Evolutionary conservation across 1,140 invertebrate species (phyloP).

Genomic region (Tetramorium alpestre): DNA sequence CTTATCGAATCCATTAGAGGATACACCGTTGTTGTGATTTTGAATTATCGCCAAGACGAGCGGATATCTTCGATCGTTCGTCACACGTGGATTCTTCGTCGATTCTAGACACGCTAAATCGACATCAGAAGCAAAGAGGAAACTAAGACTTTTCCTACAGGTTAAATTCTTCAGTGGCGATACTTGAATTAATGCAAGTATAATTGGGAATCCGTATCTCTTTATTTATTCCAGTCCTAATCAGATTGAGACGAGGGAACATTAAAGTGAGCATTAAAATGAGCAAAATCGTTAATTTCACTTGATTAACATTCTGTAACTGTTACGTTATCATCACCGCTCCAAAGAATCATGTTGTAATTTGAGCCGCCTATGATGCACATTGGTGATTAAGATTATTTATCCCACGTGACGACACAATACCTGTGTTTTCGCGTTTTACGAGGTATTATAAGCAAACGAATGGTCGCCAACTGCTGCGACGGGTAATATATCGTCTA

Average conservation of each 20-base stretch:
- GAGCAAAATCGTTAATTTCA: not conserved
- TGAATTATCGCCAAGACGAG: constrained; percentile 62
- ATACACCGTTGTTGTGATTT: constrained; percentile 67
- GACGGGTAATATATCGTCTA: constrained; percentile 36
- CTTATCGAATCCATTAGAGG: constrained; percentile 79
- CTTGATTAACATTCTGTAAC: not conserved
- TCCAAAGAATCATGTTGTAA: not conserved
- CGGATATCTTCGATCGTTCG: constrained; percentile 67
- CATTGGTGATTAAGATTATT: constrained; percentile 1
- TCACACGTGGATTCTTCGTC: constrained; percentile 48
- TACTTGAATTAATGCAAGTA: not conserved
- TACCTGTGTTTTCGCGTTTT: constrained; percentile 27
- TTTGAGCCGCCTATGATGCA: not conserved
- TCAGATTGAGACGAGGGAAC: not conserved
- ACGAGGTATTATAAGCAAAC: constrained; percentile 30
- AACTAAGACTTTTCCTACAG: not conserved
- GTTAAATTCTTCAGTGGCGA: not conserved
- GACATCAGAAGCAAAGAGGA: constrained; percentile 27
- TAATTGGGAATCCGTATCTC: not conserved
- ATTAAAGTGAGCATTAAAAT: not conserved
- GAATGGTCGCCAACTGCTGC: not conserved
- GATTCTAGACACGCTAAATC: constrained; percentile 32
- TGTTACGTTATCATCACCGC: not conserved
- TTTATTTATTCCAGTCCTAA: not conserved
- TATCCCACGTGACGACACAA: not conserved